Base-by-base conservation (phyloP, 2,113 vertebrate genomes). In the Archocentrus centrarchus region DNA sequence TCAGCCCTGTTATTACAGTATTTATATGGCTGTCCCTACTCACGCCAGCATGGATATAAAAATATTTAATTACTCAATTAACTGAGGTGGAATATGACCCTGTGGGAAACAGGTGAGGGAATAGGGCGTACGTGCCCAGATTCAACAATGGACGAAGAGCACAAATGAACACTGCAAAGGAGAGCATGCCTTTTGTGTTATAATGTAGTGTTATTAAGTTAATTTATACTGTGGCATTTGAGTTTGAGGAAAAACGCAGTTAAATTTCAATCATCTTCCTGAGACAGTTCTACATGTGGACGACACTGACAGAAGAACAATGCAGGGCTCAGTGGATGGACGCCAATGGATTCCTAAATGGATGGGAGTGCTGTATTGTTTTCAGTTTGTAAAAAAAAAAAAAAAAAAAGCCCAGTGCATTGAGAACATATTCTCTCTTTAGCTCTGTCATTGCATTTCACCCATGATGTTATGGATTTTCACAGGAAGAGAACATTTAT, bases 11-110 rank as follows among this genome's bases (percentile, higher is more conserved):
- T 96, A 95, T 95, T 96, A 94, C 88, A 92, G 87, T 94, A 94
- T 95, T 95, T 95, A 95, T 95, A 83, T 59, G 85, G 44, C 87
- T 90, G 88, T 88, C 83, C 92, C 93, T 85, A 84, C 77, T 86
- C 88, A 66, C 82, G 58, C 81, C 89, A 91, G 88, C 82, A 89
- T 59, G 86, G 80, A 90, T 96, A 94, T 94, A 94, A 94, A 93
- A 85, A 94, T 94, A 93, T 94, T 91, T 93, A 93, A 96, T 95
- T 94, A 96, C 90, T 95, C 93, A 95, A 94, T 95, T 95, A 96
- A 95, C 87, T 89, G 90, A 82, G 90, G 94, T 88, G 92, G 83
- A 94, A 95, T 95, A 87, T 95, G 89, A 94, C 91, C 91, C 90
- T 88, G 87, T 60, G 79, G 90, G 66, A 81, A 86, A 89, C 80